These are phyloP conservation scores for Enteromius radiatus DNA, from an alignment of 2,797 vertebrate genomes.

Conservation along the genomic window DNA sequence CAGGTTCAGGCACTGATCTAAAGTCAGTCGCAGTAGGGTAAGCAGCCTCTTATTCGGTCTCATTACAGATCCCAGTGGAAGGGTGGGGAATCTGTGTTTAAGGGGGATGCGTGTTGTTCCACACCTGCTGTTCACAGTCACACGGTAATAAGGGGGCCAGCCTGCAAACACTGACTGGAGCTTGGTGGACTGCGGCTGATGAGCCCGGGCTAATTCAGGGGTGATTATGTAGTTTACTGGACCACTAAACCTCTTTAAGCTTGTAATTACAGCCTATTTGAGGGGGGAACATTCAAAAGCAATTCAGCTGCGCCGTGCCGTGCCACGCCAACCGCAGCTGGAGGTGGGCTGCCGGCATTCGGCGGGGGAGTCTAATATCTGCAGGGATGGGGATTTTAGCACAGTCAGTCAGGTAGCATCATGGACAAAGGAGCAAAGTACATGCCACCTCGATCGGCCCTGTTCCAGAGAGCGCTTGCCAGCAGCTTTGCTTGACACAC, in stretches of 20 bases:
- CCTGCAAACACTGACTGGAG: slow-evolving; percentile 91
- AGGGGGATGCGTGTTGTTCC: slow-evolving; percentile 84
- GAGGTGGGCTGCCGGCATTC: slow-evolving; percentile 92
- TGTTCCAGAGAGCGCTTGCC: slow-evolving; percentile 63
- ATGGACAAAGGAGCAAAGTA: slow-evolving; percentile 56
- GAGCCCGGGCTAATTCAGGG: slow-evolving; percentile 98
- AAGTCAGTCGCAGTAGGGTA: slow-evolving; percentile 20
- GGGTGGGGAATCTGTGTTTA: slow-evolving; percentile 80
- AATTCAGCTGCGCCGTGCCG: slow-evolving; percentile 85
- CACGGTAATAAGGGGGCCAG: slow-evolving; percentile 87
- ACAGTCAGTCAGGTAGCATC: slow-evolving; percentile 77
- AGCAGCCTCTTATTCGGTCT: slow-evolving; percentile 45
- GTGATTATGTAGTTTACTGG: slow-evolving; percentile 99
- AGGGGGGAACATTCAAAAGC: slow-evolving; percentile 98
- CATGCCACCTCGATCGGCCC: slow-evolving; percentile 73
- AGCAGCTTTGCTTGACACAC: slow-evolving; percentile 53
- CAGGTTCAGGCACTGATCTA: slow-evolving; percentile 35
- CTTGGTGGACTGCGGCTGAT: slow-evolving; percentile 98
- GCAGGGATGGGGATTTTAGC: slow-evolving; percentile 78
- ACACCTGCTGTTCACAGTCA: slow-evolving; percentile 90
- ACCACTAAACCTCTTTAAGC: slow-evolving; percentile 99
- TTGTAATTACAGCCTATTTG: slow-evolving; percentile 99
- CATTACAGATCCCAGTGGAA: slow-evolving; percentile 66
- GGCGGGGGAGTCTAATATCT: slow-evolving; percentile 90
- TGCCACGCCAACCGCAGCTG: slow-evolving; percentile 91